These are phyloP conservation scores for Oplegnathus fasciatus DNA, from an alignment of 2,113 vertebrate genomes.

Conservation along the genomic window DNA sequence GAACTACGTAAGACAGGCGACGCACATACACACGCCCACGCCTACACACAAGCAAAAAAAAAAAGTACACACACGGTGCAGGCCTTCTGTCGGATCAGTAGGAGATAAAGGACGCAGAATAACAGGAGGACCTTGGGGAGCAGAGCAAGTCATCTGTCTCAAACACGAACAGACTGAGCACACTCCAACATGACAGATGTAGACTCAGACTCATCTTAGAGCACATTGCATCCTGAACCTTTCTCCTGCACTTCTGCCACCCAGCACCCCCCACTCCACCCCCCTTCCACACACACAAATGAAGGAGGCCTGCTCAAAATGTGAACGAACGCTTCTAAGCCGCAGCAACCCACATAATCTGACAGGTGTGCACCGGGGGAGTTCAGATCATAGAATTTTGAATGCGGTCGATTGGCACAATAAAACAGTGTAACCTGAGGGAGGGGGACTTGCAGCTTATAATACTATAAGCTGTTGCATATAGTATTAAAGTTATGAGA, in stretches of 20 bases:
- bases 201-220: conserved; percentile 77
- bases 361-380: conserved; percentile 71
- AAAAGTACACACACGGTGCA: conserved; percentile 30
- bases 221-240: conserved; percentile 61
- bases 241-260: conserved; percentile 11
- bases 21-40: not conserved
- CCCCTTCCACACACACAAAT: conserved; percentile 3
- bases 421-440: conserved; percentile 63
- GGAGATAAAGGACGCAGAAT: conserved; percentile 82
- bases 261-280: not conserved
- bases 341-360: conserved; percentile 50
- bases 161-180: conserved; percentile 81
- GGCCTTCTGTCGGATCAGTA: conserved; percentile 72
- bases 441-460: conserved; percentile 29
- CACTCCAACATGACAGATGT: conserved; percentile 79
- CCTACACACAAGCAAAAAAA: conserved; percentile 31
- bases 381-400: conserved; percentile 52
- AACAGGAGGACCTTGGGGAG: conserved; percentile 80
- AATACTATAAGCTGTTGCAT: conserved; percentile 64
- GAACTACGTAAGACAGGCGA: not conserved
- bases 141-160: conserved; percentile 82
- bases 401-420: conserved; percentile 68
- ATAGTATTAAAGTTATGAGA: conserved; percentile 62
- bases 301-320: conserved; percentile 47
- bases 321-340: conserved; percentile 38